Base-by-base conservation (phyloP, 2,797 vertebrate species). In the Mergus octosetaceus region DNA sequence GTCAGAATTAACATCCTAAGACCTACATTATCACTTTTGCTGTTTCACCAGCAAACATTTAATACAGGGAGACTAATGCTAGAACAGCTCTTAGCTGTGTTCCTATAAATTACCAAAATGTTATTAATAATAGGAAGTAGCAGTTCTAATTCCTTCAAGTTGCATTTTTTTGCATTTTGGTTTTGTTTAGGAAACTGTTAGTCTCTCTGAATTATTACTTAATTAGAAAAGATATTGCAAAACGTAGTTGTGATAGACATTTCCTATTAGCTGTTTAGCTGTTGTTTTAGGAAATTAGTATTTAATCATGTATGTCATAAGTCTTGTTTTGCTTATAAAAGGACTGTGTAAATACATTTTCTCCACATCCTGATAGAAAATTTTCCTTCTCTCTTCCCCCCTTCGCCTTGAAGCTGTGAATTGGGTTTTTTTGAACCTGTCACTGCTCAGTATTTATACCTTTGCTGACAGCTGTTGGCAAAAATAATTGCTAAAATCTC, bases 1-100 rank as follows among this genome's bases (percentile, higher is more conserved):
- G 96, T 97, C 87, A 96, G 97, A 98, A 98, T 98, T 98, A 98
- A 98, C 98, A 98, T 98, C 98, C 98, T 93, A 95, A 87, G 93
- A 96, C 95, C 96, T 96, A 97, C 97, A 96, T 97, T 97, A 96
- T 97, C 97, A 97, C 98, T 97, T 92, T 85, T 90, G 95, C 94
- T 98, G 97, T 97, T 98, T 97, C 96, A 85, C 92, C 76, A 61
- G 96, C 57, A 36, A 94, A 96, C 96, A 43, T 96, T 97, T 95
- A 86, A 96, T 96, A 89, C 87, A 22, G 85, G 85, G 93, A 96
- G 85, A 95, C 94, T 91, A 95, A 94, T 38, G 56, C 87, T 53
- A 94, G 75, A 81, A 91, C 80, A 69, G 82, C 70, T 96, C 89
- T 94, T 96, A 87, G 88, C 92, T 87, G 9, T 39, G 17, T 87